phyloP scores from a whole-genome alignment of 2,113 vertebrate genomes.

The Gracilinanus agilis region DNA sequence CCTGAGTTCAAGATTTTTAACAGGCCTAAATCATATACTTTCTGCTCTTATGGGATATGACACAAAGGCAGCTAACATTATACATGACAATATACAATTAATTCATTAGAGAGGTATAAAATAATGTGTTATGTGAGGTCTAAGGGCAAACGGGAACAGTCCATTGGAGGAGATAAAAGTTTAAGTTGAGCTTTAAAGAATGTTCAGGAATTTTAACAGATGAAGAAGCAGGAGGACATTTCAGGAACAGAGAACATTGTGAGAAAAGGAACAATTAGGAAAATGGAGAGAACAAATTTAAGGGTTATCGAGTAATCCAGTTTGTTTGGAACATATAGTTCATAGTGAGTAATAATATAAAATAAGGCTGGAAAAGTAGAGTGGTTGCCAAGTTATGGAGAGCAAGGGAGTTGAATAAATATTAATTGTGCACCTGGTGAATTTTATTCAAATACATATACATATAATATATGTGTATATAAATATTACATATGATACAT shows the following conservation, averaged over 20 bases:
- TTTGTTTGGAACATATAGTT: not conserved
- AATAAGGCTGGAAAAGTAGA: not conserved
- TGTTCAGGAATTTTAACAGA: not conserved
- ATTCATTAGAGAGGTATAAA: not conserved
- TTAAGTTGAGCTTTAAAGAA: not conserved
- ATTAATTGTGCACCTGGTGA: not conserved
- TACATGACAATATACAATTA: not conserved
- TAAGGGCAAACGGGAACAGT: too few relatives aligned
- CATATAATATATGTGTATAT: not conserved
- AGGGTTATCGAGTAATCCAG: not conserved
- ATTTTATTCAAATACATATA: not conserved
- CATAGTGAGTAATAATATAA: not conserved
- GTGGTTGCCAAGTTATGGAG: not conserved
- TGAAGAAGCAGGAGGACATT: not conserved
- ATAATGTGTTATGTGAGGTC: not conserved
- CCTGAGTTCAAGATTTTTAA: not conserved
- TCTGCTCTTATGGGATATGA: not conserved
- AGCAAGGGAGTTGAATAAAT: not conserved
- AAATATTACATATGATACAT: not conserved
- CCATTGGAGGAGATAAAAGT: not conserved
- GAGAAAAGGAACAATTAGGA: not conserved
- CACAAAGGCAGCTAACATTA: not conserved
- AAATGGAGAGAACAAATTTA: not conserved
- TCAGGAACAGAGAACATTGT: not conserved
- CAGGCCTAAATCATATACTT: not conserved